Percentiles rank a stretch among this genome's conserved stretches.
These are phyloP conservation scores for Natator depressus DNA, from an alignment of 2,113 vertebrate genomes.

Conservation along the genomic window DNA sequence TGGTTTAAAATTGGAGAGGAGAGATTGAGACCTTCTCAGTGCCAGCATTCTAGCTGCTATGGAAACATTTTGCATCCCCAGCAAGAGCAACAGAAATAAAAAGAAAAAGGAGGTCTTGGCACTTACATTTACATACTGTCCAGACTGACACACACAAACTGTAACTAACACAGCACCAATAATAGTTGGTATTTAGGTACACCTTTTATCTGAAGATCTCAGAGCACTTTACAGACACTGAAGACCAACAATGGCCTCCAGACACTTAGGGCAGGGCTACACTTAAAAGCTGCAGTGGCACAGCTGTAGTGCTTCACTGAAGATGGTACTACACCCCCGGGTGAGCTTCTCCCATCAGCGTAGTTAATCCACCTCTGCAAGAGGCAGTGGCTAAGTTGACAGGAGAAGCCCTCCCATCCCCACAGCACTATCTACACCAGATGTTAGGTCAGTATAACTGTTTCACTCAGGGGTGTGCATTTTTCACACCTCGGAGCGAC, in stretches of 20 bases:
- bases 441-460: not conserved
- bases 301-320: not conserved
- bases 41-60: not conserved
- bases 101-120: fast-evolving
- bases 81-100: not conserved
- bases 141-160: not conserved
- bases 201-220: not conserved
- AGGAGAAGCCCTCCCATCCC: not conserved
- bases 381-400: not conserved
- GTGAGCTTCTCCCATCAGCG: not conserved
- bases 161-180: not conserved
- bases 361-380: not conserved
- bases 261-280: not conserved
- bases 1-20: not conserved
- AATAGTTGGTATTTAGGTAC: not conserved
- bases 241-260: not conserved
- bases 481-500: not conserved
- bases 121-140: not conserved
- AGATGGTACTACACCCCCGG: not conserved
- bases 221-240: not conserved
- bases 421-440: not conserved
- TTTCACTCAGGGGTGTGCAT: not conserved
- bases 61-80: not conserved
- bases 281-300: not conserved
- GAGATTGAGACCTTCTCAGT: not conserved